Base-by-base conservation (phyloP, 2,888 invertebrate genomes). In the Drosophila meridiana region DNA sequence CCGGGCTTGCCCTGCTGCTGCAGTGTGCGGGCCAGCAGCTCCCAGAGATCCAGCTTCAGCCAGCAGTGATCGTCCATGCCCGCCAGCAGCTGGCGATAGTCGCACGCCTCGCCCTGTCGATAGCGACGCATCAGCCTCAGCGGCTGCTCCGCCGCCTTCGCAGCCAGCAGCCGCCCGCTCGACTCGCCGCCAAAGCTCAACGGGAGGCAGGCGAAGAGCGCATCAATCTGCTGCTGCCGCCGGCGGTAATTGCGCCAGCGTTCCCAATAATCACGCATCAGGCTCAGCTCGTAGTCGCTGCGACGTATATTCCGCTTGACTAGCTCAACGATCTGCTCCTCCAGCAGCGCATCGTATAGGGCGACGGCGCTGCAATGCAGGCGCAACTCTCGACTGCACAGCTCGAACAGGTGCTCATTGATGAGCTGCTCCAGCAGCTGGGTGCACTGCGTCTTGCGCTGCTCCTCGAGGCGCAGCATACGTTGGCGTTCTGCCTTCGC, bases 171-270 rank as follows among this genome's bases (percentile, higher is more conserved):
- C 11, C 86, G 68, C 0, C 71, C 69, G 5, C 90, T 72, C 0
- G 81, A 76, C 50, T 89, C 87, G 1, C 92, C 91, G n/a, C 94
- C 93, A 20, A 94, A 88, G 94, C 95, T 95, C 2, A 94, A 90
- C 0, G 95, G 95, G 43, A 94, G 94, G 55, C 93, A 93, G 57
- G 94, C 94, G 40, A 95, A 91, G 0, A 94, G 94, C 70, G 93
- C 93, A 8, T 94, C 93, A 78, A 94, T 94, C 28, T 93, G 86
- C 74, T 93, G 93, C 67, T 93, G 93, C 45, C 90, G 92, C 1
- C 90, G 82, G 2, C 92, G 89, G 36, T 92, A 91, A 28, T 83
- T 88, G 32, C 92, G 92, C 95, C 95, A 95, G 42, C 92, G 91
- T 14, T 86, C 84, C 43, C 94, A 93, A 68, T 93, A 94, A 42